phyloP scores from a whole-genome alignment of 2,888 invertebrate genomes.

The Microctonus brassicae region DNA sequence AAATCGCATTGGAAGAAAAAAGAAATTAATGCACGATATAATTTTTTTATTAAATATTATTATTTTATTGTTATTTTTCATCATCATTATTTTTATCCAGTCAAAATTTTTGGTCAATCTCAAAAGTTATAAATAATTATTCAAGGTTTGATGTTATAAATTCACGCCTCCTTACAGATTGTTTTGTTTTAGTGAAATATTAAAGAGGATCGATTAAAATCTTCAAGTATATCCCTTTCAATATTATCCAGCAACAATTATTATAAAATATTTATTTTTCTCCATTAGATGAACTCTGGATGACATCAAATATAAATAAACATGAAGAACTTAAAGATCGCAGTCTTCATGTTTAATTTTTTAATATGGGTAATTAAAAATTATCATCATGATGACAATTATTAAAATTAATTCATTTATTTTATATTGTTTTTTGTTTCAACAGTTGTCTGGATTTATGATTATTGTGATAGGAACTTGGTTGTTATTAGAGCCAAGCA shows the following conservation, averaged over 20 bases:
- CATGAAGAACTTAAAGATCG: constrained; percentile 65
- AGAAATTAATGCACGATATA: not conserved
- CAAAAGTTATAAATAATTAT: too few relatives aligned
- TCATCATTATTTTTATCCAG: too few relatives aligned
- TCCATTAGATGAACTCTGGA: constrained; percentile 56
- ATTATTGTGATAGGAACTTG: constrained; percentile 72
- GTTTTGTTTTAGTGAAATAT: not conserved
- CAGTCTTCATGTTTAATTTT: constrained; percentile 63
- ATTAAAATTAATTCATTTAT: too few relatives aligned
- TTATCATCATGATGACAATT: not conserved
- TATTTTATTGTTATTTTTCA: not conserved
- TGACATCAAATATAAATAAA: constrained; percentile 46
- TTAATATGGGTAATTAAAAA: constrained; percentile 62
- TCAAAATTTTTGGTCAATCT: too few relatives aligned
- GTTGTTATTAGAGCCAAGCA: constrained; percentile 72
- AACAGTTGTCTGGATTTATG: constrained; percentile 72
- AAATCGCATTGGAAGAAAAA: not conserved
- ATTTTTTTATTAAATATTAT: not conserved
- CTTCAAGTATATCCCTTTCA: not conserved
- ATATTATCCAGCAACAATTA: not conserved
- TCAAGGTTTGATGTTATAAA: too few relatives aligned
- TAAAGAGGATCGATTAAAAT: not conserved
- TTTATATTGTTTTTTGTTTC: too few relatives aligned
- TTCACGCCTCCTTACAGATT: too few relatives aligned
- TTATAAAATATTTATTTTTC: constrained; percentile 4